These are phyloP conservation scores for Alentia gelatinosa DNA, from an alignment of 2,888 invertebrate species.

Conservation along the genomic window DNA sequence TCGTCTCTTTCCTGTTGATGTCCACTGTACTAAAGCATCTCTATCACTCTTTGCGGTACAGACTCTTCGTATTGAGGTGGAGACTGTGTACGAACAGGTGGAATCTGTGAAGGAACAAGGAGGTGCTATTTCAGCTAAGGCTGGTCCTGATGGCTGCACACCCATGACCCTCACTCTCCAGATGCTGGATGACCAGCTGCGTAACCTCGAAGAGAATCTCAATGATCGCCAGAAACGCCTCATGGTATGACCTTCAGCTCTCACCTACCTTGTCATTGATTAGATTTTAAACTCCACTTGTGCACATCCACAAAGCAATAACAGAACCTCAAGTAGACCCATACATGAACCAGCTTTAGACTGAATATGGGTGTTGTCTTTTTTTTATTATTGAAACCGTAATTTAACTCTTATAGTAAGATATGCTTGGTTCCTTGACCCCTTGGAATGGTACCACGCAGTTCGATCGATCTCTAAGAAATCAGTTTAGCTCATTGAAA, in stretches of 20 bases:
- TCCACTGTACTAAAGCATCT: neutral
- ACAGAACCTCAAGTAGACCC: too few relatives aligned
- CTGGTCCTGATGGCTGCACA: conserved; percentile 71
- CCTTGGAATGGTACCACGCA: too few relatives aligned
- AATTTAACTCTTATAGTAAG: too few relatives aligned
- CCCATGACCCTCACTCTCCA: conserved; percentile 75
- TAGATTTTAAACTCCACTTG: too few relatives aligned
- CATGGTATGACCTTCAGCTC: conserved; percentile 69
- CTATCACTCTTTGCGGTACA: conserved; percentile 59
- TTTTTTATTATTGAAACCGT: too few relatives aligned
- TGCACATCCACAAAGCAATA: too few relatives aligned
- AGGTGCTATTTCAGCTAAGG: conserved; percentile 68
- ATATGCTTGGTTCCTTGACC: too few relatives aligned
- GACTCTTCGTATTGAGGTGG: conserved; percentile 73
- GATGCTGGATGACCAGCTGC: conserved; percentile 72
- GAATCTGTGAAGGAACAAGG: conserved; percentile 70
- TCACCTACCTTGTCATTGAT: too few relatives aligned
- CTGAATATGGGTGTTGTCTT: neutral
- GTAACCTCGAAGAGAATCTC: conserved; percentile 70
- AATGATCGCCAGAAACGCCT: conserved; percentile 72
- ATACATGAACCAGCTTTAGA: too few relatives aligned
- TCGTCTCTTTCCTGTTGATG: too few relatives aligned
- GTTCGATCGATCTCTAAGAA: too few relatives aligned
- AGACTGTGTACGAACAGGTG: conserved; percentile 71
- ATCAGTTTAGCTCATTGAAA: too few relatives aligned